Percentiles rank a stretch among this genome's conserved stretches.
These are phyloP conservation scores for Alosa alosa DNA, from an alignment of 2,113 vertebrate genomes.

Conservation along the genomic window DNA sequence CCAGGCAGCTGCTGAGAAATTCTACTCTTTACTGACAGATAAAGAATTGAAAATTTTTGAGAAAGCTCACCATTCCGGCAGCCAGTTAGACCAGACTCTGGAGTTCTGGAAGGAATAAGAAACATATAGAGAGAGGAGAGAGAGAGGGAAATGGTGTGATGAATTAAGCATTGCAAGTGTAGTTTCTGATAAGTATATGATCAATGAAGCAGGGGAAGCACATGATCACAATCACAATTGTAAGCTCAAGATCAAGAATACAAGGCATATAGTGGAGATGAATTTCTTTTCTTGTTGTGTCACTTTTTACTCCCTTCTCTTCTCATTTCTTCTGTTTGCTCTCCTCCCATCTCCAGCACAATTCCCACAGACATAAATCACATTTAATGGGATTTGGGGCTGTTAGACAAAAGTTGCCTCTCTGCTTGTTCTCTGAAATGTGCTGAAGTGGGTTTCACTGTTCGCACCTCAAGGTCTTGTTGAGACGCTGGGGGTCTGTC, in stretches of 20 bases:
- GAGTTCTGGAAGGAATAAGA: not conserved
- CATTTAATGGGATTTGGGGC: conserved; percentile 13
- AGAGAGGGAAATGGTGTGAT: not conserved
- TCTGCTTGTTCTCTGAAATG: not conserved
- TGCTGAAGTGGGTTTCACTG: conserved; percentile 11
- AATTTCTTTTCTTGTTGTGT: not conserved
- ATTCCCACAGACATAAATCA: conserved; percentile 18
- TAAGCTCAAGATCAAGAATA: not conserved
- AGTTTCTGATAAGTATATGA: not conserved
- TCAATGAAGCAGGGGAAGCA: not conserved
- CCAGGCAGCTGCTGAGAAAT: not conserved
- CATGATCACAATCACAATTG: not conserved
- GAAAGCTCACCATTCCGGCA: not conserved
- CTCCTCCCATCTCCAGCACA: not conserved
- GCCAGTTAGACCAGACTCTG: not conserved
- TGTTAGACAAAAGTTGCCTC: not conserved
- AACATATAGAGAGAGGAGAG: not conserved
- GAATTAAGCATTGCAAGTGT: not conserved
- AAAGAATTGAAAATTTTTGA: not conserved
- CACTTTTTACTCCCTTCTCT: not conserved
- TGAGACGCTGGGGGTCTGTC: not conserved
- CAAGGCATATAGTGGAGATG: not conserved
- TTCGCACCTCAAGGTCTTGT: not conserved
- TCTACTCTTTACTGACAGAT: not conserved
- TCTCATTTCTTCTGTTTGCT: not conserved